Base-by-base conservation (phyloP, 2,888 invertebrate genomes). In the Lypha dubia region DNA sequence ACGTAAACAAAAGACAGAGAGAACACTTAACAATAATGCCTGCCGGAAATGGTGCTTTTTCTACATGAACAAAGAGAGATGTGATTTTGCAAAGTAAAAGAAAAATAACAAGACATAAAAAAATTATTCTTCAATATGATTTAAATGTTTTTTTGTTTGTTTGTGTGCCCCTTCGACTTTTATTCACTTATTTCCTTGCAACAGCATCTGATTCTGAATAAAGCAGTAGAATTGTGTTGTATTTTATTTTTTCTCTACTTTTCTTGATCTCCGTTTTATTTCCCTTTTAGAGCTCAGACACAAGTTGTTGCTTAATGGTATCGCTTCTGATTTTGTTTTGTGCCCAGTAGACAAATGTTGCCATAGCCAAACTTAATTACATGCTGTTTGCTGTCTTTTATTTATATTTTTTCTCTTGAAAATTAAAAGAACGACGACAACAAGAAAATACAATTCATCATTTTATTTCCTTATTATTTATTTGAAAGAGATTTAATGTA, bases 301-400 rank as follows among this genome's bases (percentile, higher is more conserved):
- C 51, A 80, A 74, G 60, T 53, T 80, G 60, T 53, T 80, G 74
- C 51, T 80, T 74, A 74, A 74, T 74, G 44, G 32, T 38, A 56
- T n/a, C n/a, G n/a, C n/a, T n/a, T 56, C 60, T 60, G 58, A 17
- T 56, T 63, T 44, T 49, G 0, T 46, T 38, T 74, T 74, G 35
- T 68, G 53, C 62, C 62, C 68, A 62, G 74, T 38, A 65, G 68
- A 83, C 56, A 83, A 83, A 75, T 79, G 75, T 65, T 83, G 83
- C 79, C 46, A 65, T 60, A 70, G 63, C 70, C 60, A 79, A 83
- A 83, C 79, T 83, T 83, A 83, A 83, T 83, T 83, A 79, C 79
- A 75, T 51, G 65, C 63, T 67, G 56, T 65, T 35, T 70, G n/a
- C n/a, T n/a, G n/a, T n/a, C n/a, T n/a, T n/a, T n/a, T n/a, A n/a